Base-by-base conservation (phyloP, 2,888 invertebrate genomes). In the Noctua comes region DNA sequence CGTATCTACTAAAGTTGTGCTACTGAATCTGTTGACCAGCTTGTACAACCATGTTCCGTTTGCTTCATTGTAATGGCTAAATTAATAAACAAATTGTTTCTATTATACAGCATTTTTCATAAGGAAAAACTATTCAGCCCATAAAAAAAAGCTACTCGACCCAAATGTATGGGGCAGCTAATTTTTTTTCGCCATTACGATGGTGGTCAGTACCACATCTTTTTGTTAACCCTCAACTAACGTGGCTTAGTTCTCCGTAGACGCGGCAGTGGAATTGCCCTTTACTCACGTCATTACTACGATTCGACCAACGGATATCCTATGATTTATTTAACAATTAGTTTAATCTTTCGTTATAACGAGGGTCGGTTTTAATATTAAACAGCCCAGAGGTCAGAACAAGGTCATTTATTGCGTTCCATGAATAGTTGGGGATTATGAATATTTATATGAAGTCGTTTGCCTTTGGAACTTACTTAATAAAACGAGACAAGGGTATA, bases 321-420 rank as follows among this genome's bases (percentile, higher is more conserved):
- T 59, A 40, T 79, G 79, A 85, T 86, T 85, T 88, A 88, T 86
- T 80, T 77, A 86, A 87, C 85, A 83, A 89, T 88, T 88, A 88
- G 74, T 81, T 83, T 79, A 88, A 87, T 85, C 83, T 87, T 68
- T 80, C 27, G 72, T 82, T n/a, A 82, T 83, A 80, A 84, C 78
- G 74, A 80, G 77, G 82, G 83, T 76, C 51, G 48, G 57, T 76
- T 80, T 79, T 73, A 85, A 84, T 85, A 81, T 77, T 80, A 77
- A 74, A 76, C 48, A 71, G 71, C 54, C 65, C 57, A 43, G 59
- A 80, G 84, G 75, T 79, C 79, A 74, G 82, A 76, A 76, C 51
- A 70, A 80, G 80, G 80, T 75, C 78, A 74, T 69, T 73, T 78
- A 83, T 84, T 78, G 75, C 70, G 71, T 57, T 51, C 59, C 66